A percentile compares a stretch with the other conserved stretches of the same genome.
These are phyloP conservation scores for Syrista parreyssii DNA, from an alignment of 2,888 invertebrate species.

Conservation along the genomic window DNA sequence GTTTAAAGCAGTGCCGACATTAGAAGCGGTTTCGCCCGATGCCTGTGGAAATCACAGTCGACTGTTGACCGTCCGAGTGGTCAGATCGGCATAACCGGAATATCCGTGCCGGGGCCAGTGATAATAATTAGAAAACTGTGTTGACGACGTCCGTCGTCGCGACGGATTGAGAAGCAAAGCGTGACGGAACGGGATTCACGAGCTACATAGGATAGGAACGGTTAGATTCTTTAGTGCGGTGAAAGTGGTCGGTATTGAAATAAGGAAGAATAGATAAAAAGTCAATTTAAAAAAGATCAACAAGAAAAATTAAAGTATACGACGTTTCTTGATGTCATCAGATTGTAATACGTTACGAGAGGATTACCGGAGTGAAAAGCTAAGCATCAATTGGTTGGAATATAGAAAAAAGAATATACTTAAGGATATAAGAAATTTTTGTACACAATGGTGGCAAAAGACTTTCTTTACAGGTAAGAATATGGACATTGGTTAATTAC, in stretches of 20 bases:
- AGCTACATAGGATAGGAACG: neutral
- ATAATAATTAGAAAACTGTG: neutral
- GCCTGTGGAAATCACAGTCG: conserved; percentile 29
- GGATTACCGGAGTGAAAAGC: neutral
- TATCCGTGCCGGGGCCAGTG: neutral
- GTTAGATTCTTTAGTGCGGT: neutral
- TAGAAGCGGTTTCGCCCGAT: conserved; percentile 3
- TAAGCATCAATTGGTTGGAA: neutral
- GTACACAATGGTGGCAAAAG: neutral
- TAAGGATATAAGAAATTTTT: neutral
- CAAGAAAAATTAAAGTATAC: neutral
- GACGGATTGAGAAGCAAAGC: neutral
- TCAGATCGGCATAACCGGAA: conserved; percentile 17
- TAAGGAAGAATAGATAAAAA: neutral
- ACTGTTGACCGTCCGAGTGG: conserved; percentile 28
- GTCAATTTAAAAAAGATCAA: neutral
- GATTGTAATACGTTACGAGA: neutral
- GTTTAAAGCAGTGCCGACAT: neutral
- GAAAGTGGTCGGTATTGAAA: neutral
- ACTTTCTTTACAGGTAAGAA: neutral
- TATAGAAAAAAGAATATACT: neutral
- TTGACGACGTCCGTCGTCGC: neutral
- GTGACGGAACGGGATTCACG: neutral
- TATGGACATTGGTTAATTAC: neutral
- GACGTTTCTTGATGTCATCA: neutral